phyloP scores from a whole-genome alignment of 2,113 vertebrate species.

The Dendrocopos noguchii region DNA sequence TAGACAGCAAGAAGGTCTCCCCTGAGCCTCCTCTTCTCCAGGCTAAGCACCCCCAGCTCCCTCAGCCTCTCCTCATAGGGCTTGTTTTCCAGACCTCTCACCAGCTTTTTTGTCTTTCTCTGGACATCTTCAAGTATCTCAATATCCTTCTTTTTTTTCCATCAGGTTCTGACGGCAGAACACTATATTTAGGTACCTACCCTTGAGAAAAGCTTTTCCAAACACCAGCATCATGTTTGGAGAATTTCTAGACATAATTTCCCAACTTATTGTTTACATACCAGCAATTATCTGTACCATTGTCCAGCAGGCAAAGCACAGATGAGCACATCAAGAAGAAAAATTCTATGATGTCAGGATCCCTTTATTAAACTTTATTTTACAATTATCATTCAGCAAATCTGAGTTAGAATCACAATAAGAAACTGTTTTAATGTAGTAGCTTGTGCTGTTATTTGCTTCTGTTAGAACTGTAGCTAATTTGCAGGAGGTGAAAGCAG shows the following conservation, averaged over 20 bases:
- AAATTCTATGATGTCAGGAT: neutral
- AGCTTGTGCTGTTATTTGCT: neutral
- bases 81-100: too few species aligned
- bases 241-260: neutral
- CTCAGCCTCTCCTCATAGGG: too few species aligned
- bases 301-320: neutral
- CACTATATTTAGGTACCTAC: neutral
- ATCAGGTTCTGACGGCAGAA: neutral
- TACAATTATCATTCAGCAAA: neutral
- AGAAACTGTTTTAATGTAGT: neutral
- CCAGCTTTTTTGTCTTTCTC: too few species aligned
- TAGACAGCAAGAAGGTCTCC: too few species aligned
- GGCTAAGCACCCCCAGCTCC: too few species aligned
- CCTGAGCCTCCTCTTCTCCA: too few species aligned
- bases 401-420: neutral
- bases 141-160: too few species aligned
- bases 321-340: neutral
- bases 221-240: neutral
- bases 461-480: neutral
- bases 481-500: neutral
- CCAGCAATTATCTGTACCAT: rapidly evolving
- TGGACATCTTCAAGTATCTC: too few species aligned
- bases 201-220: neutral
- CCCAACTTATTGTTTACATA: neutral
- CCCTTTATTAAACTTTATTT: neutral